phyloP scores from a whole-genome alignment of 2,113 vertebrate species.

The Origma solitaria region DNA sequence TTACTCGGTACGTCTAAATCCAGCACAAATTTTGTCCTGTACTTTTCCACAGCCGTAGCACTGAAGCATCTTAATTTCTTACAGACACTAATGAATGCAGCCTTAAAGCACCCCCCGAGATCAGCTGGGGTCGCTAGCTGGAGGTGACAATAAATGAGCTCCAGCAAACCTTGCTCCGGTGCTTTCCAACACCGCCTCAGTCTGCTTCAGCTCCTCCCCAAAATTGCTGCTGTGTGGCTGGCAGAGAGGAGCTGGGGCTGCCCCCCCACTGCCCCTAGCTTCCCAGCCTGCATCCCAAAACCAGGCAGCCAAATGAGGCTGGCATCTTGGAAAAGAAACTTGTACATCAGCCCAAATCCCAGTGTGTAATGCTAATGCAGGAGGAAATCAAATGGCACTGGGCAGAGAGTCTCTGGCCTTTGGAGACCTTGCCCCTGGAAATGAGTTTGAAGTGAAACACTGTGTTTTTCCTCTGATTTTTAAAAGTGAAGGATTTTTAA shows the following conservation, averaged over 20 bases:
- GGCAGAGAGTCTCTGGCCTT: not conserved
- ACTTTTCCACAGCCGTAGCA: not conserved
- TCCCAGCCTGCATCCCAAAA: not conserved
- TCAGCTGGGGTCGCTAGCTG: not conserved
- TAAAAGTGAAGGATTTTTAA: not conserved
- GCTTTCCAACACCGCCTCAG: not conserved
- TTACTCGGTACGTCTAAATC: not conserved
- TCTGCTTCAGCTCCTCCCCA: not conserved
- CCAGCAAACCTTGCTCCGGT: not conserved
- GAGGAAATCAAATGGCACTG: not conserved
- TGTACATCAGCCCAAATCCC: not conserved
- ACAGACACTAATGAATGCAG: not conserved
- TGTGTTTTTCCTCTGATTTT: not conserved
- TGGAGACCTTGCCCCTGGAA: not conserved
- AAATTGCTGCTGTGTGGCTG: not conserved
- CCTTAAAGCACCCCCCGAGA: not conserved
- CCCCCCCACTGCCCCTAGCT: not conserved
- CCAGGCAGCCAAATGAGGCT: rapidly evolving
- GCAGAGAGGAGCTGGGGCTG: not conserved
- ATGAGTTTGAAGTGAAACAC: not conserved
- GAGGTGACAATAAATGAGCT: not conserved
- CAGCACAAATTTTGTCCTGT: not conserved
- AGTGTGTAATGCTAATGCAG: not conserved
- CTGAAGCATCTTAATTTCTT: not conserved
- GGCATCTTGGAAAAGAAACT: not conserved